A percentile compares a stretch with the other conserved stretches of the same genome.
Conservation (phyloP, 2,888 invertebrate genomes). For the Caenorhabditis angaria region DNA sequence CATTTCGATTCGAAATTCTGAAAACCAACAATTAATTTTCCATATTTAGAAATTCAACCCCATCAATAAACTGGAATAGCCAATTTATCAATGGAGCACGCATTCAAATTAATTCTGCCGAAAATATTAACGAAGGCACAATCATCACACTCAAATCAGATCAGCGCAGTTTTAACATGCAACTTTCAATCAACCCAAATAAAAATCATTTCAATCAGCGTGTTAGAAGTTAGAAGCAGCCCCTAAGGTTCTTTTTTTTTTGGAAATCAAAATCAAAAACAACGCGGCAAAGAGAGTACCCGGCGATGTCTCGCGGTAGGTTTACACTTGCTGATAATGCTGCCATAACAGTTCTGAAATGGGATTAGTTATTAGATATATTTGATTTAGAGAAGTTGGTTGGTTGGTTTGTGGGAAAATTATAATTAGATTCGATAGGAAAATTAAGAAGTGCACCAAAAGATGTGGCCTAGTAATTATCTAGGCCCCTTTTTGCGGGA, state of each 20-base stretch:
- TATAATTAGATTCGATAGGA: no score
- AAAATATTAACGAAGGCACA: background rate
- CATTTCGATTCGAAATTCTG: conserved; percentile 53
- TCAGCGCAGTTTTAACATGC: background rate
- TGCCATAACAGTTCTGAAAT: conserved; percentile 50
- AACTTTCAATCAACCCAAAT: background rate
- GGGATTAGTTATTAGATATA: no score
- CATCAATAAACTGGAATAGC: no score
- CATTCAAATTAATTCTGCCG: background rate
- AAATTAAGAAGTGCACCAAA: no score
- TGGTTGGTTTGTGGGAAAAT: background rate
- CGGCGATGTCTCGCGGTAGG: conserved; percentile 50
- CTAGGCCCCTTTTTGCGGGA: no score
- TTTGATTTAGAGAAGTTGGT: background rate
- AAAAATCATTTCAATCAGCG: no score
- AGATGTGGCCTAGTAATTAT: no score
- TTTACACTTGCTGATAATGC: conserved; percentile 45
- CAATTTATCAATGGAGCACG: no score
- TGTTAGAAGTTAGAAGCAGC: background rate
- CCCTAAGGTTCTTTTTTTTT: no score
- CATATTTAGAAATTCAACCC: no score
- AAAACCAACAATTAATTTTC: conserved; percentile 20
- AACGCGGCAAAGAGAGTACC: conserved; percentile 27
- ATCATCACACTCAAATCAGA: background rate
- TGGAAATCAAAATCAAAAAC: no score